Conservation (phyloP, 2,888 invertebrate genomes). For the Campopleginae sp. region DNA sequence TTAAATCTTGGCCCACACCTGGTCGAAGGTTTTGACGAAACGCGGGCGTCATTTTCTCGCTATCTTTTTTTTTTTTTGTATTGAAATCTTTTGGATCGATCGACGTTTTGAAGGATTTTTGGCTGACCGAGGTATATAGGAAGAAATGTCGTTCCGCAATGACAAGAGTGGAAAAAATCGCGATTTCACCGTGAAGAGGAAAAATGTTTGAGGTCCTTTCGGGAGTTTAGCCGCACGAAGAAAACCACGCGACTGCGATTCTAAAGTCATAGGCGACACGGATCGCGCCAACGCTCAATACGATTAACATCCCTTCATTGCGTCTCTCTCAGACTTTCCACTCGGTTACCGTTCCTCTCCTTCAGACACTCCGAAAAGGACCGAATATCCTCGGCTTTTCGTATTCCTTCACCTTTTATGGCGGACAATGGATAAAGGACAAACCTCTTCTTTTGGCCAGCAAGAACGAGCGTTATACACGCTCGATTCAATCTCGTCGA, state of each 20-base stretch:
- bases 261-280: constrained; percentile 69
- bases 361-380: constrained; percentile 17
- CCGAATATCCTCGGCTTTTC: constrained; percentile 41
- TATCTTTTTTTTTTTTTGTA: constrained; percentile 1
- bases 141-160: constrained; percentile 41
- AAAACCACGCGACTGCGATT: constrained; percentile 60
- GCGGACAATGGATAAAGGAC: constrained; percentile 72
- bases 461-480: constrained; percentile 74
- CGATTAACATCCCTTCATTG: constrained; percentile 73
- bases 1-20: constrained; percentile 48
- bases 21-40: constrained; percentile 48
- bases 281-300: constrained; percentile 76
- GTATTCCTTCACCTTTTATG: constrained; percentile 67
- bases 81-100: constrained; percentile 56
- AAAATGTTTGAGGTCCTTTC: constrained; percentile 45
- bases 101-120: constrained; percentile 31
- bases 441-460: constrained; percentile 40
- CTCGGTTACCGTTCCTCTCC: constrained; percentile 37
- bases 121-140: constrained; percentile 19
- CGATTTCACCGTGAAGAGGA: constrained; percentile 72
- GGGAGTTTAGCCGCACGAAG: constrained; percentile 43
- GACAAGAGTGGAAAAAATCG: constrained; percentile 55
- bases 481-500: constrained; percentile 71
- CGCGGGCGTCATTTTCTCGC: not conserved
- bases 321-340: constrained; percentile 9